phyloP scores from a whole-genome alignment of 2,888 invertebrate species.

The Limnephilus rhombicus region DNA sequence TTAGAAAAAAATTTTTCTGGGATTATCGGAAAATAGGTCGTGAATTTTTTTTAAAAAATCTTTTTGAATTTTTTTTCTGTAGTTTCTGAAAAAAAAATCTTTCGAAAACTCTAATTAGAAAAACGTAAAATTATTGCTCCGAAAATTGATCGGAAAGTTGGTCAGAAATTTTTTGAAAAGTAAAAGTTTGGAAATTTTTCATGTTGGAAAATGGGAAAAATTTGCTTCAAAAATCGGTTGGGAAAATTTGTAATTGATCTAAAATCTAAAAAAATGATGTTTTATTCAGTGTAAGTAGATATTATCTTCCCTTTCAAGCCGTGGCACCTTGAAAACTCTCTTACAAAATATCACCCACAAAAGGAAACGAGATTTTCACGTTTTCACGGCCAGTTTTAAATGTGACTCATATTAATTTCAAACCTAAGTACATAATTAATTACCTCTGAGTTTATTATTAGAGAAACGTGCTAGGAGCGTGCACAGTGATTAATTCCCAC shows the following conservation, averaged over 20 bases:
- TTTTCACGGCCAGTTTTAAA: not conserved
- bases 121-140: too few relatives aligned
- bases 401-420: not conserved
- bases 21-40: too few relatives aligned
- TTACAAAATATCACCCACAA: not conserved
- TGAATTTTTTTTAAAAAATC: too few relatives aligned
- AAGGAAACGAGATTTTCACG: not conserved
- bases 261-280: not conserved
- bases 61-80: too few relatives aligned
- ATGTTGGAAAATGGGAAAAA: too few relatives aligned
- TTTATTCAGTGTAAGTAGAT: not conserved
- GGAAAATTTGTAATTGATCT: not conserved
- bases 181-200: too few relatives aligned
- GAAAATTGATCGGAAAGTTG: too few relatives aligned
- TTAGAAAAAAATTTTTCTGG: too few relatives aligned
- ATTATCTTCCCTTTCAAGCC: not conserved
- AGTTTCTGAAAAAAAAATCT: too few relatives aligned
- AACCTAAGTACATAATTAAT: not conserved
- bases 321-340: not conserved
- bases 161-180: too few relatives aligned
- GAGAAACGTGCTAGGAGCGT: not conserved
- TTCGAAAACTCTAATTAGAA: too few relatives aligned
- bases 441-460: not conserved
- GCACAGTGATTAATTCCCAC: not conserved
- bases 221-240: too few relatives aligned